Evolutionary conservation across 2,797 vertebrate species (phyloP), one percentile per base, ranked within the genome.

Genomic region (Bryconaethiops microstoma): DNA sequence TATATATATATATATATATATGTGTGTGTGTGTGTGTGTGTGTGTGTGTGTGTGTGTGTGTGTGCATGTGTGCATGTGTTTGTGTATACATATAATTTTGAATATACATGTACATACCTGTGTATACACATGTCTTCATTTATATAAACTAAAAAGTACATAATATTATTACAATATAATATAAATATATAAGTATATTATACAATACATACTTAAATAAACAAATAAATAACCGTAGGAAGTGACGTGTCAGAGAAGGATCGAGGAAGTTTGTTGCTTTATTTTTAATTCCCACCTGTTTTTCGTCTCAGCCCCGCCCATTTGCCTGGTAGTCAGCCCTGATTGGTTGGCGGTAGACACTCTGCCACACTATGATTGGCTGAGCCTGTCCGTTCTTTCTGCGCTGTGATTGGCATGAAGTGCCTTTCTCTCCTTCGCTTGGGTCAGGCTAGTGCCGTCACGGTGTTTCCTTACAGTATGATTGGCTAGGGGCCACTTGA

Each of bases 191-290:
- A 59, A 59, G 21, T 2, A 23, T 21, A 59, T 10, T 21, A 59
- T 21, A 9, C n/a, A 59, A 59, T 23, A 23, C 9, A 59, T 23
- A 59, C 5, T n/a, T 8, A 57, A 8, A n/a, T 8, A n/a, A 23
- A 59, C 10, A 23, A 23, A 45, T 45, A 45, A 45, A 45, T 45
- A 45, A 45, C 6, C 6, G 42, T 90, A 92, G 94, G 94, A 93
- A 95, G 94, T 94, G 91, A 93, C 91, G 73, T 85, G 86, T 82
- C 23, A 75, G 78, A 86, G 84, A 86, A 88, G 88, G 90, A 87
- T 91, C 89, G 89, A 94, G 94, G 93, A 94, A 94, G 94, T 94
- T 93, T 94, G 87, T 86, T 88, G 73, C 83, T 88, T 9, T 12
- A 40, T 65, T 64, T 62, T 8, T 42, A 19, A 9, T 40, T n/a